phyloP scores from a whole-genome alignment of 2,888 invertebrate species.

The Euzetes globulus region DNA sequence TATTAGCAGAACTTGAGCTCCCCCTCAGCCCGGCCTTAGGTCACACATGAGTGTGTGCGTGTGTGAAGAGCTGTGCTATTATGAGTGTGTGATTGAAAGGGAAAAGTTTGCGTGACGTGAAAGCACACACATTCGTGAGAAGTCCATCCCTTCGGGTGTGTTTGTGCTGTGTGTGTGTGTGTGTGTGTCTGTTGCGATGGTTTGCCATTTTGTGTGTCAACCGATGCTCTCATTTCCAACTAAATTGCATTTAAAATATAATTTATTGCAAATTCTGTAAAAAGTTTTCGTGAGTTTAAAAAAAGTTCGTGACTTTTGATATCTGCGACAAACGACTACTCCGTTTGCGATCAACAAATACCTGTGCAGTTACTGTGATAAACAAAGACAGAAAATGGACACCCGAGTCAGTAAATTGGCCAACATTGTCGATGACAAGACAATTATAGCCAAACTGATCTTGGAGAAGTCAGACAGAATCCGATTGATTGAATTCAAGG shows the following conservation, averaged over 20 bases:
- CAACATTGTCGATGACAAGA: conserved; percentile 32
- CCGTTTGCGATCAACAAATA: background rate
- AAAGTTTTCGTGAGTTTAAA: conserved; percentile 19
- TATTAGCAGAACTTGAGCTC: no score
- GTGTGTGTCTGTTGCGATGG: background rate
- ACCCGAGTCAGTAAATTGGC: background rate
- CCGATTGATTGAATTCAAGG: conserved; percentile 26
- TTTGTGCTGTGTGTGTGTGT: background rate
- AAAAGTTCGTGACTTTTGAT: conserved; percentile 1
- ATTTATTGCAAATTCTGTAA: background rate
- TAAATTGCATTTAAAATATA: background rate
- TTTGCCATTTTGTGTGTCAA: background rate
- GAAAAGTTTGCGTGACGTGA: conserved; percentile 5
- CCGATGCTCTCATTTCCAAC: background rate
- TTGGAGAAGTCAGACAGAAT: conserved; percentile 13
- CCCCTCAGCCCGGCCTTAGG: background rate
- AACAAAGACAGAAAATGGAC: background rate
- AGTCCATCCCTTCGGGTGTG: conserved; percentile 3
- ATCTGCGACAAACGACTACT: background rate
- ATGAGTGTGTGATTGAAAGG: conserved; percentile 1
- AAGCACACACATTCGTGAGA: conserved; percentile 3
- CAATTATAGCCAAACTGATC: conserved; percentile 20
- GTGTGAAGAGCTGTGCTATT: background rate
- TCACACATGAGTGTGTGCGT: background rate
- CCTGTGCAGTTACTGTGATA: background rate